Evolutionary conservation across 1,140 invertebrate species (phyloP).

Genomic region (Globodera ellingtonae): DNA sequence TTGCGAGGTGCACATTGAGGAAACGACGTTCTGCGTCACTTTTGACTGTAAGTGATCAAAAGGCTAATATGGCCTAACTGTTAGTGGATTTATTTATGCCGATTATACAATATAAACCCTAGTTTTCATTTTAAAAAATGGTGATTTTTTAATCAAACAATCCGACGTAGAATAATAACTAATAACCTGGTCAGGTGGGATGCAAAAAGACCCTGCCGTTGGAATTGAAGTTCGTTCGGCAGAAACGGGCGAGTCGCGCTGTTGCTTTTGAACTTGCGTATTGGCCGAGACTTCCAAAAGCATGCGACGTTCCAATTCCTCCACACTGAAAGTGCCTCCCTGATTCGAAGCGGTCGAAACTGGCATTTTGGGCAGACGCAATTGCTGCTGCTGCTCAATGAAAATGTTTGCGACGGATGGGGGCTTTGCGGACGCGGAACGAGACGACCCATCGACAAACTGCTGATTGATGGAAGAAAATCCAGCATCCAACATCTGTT

Average conservation of each 20-base stretch:
- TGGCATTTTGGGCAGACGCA: not conserved
- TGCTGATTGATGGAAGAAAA: not conserved
- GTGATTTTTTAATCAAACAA: too few species aligned
- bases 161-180: too few species aligned
- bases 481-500: not conserved
- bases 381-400: not conserved
- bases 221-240: not conserved
- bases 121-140: too few species aligned
- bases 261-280: not conserved
- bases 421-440: not conserved
- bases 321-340: not conserved
- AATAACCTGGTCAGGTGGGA: not conserved
- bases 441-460: not conserved
- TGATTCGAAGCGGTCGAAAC: not conserved
- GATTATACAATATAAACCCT: too few species aligned
- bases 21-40: not conserved
- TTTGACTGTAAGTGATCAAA: too few species aligned
- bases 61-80: too few species aligned
- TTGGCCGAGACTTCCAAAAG: conserved; percentile 13
- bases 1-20: not conserved
- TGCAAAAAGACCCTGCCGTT: not conserved
- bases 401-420: not conserved
- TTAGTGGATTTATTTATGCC: too few species aligned
- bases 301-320: conserved; percentile 24
- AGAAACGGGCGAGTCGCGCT: not conserved